phyloP scores from a whole-genome alignment of 2,113 vertebrate species.

The Stigmatopora nigra region DNA sequence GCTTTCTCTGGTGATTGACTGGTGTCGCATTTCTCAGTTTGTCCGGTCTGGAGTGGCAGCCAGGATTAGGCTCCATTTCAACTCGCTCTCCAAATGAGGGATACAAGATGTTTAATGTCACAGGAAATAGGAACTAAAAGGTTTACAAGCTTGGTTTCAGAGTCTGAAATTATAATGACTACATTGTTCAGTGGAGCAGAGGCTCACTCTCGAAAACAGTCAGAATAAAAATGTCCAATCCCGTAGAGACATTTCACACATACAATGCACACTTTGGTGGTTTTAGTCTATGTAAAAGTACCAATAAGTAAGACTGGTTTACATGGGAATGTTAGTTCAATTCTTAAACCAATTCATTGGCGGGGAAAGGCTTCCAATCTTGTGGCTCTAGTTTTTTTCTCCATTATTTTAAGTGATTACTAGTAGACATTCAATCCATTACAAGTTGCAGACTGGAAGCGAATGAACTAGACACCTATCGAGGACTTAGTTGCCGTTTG shows the following conservation, averaged over 20 bases:
- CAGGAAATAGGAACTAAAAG: conserved; percentile 16
- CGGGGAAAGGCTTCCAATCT: no score
- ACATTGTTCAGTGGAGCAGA: conserved; percentile 25
- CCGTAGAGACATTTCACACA: neutral
- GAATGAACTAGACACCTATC: no score
- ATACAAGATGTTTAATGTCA: conserved; percentile 11
- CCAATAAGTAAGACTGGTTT: neutral
- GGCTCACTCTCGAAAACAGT: neutral
- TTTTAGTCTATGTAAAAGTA: neutral
- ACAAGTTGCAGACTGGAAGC: no score
- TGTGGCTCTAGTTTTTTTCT: no score
- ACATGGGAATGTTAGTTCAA: neutral
- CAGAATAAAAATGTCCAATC: neutral
- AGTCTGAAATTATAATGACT: conserved; percentile 23
- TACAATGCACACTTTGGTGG: neutral
- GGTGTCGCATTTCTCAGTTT: conserved; percentile 12
- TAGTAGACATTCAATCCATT: no score
- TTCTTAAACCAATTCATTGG: no score
- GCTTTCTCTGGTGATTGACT: conserved; percentile 13
- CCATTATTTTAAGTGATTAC: no score
- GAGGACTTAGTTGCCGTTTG: neutral
- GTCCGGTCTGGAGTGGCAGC: conserved; percentile 2
- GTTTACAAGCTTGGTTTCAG: conserved; percentile 8
- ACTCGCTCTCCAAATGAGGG: neutral
- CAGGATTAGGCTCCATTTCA: conserved; percentile 20